These are phyloP conservation scores for Austrofundulus limnaeus DNA, from an alignment of 2,113 vertebrate species.

Conservation along the genomic window DNA sequence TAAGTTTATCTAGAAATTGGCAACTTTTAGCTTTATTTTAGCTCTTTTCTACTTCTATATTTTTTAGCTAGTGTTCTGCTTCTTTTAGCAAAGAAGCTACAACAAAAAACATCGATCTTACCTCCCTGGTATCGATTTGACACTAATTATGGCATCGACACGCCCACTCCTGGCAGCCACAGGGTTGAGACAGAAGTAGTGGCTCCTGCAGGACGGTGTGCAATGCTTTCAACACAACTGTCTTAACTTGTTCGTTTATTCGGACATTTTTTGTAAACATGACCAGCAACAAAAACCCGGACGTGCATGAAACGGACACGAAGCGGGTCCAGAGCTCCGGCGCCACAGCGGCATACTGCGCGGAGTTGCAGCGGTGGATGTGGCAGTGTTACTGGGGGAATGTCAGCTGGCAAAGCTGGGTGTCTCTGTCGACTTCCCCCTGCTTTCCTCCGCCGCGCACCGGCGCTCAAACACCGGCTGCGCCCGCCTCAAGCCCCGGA, in stretches of 20 bases:
- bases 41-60: no score
- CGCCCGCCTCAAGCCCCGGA: constrained; percentile 18
- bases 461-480: neutral
- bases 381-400: constrained; percentile 91
- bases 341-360: constrained; percentile 83
- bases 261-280: constrained; percentile 40
- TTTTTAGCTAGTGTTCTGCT: neutral
- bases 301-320: neutral
- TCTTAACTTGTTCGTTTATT: neutral
- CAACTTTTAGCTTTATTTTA: no score
- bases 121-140: no score
- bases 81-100: no score
- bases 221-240: neutral
- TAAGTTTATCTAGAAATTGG: no score
- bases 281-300: constrained; percentile 1
- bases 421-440: constrained; percentile 65
- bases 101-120: no score
- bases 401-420: constrained; percentile 85
- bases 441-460: constrained; percentile 44
- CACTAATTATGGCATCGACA: no score
- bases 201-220: neutral
- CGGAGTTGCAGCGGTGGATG: constrained; percentile 88
- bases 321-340: constrained; percentile 1
- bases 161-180: no score
- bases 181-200: no score